These are phyloP conservation scores for Scrobipalpa atriplicella DNA, from an alignment of 2,888 invertebrate genomes.

Conservation along the genomic window DNA sequence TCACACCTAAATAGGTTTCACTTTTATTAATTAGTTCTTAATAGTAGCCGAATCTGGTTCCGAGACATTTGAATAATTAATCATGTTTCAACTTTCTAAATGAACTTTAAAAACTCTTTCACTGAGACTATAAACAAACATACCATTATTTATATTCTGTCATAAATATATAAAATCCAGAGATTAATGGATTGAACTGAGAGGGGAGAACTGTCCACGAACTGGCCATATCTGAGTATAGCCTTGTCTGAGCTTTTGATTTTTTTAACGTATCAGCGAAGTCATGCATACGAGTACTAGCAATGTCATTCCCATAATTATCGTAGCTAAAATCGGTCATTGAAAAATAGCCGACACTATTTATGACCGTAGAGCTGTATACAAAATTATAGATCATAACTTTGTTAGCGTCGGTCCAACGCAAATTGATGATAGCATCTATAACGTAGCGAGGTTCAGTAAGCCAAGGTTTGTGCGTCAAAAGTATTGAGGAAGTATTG, in stretches of 20 bases:
- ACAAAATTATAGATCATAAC: conserved; percentile 26
- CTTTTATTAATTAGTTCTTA: conserved; percentile 6
- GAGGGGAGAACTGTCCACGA: too few relatives aligned
- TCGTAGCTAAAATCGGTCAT: not conserved
- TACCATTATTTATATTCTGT: too few relatives aligned
- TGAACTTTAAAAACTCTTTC: too few relatives aligned
- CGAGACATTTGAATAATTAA: not conserved
- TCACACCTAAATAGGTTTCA: not conserved
- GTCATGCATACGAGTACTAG: not conserved
- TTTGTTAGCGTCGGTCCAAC: conserved; percentile 19
- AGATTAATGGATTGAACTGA: too few relatives aligned
- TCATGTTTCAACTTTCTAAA: not conserved
- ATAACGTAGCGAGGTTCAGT: conserved; percentile 29
- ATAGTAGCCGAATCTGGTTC: not conserved
- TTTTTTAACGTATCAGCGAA: not conserved
- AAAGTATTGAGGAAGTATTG: conserved; percentile 24
- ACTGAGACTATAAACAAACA: too few relatives aligned
- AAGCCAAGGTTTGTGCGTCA: conserved; percentile 30
- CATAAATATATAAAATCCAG: too few relatives aligned
- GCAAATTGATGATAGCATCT: conserved; percentile 26
- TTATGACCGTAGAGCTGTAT: conserved; percentile 21
- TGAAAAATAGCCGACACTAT: conserved; percentile 26
- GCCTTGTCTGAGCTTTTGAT: too few relatives aligned
- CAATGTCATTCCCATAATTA: not conserved
- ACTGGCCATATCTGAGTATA: too few relatives aligned